Evolutionary conservation across 2,797 vertebrate species (phyloP), one percentile per base, ranked within the genome.

Genomic region (Crocodylus rhombifer): DNA sequence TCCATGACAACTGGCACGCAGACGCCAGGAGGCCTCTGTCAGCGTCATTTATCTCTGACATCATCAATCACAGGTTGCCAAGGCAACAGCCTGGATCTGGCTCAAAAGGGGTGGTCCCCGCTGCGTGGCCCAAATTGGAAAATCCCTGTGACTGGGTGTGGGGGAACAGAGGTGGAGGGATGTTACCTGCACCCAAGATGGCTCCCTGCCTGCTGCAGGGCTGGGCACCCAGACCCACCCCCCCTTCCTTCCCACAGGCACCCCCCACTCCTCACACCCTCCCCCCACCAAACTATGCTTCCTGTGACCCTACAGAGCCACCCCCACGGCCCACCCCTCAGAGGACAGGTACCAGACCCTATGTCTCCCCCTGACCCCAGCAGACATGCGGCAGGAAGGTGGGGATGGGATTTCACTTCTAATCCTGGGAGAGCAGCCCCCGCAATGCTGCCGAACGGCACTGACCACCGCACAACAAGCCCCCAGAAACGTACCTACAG

Each of bases 1-100:
- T 91, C 98, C 98, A 97, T 97, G 97, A 97, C 97, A 98, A 98
- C 98, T 95, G 97, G 97, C 98, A 97, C 79, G 25, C 96, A 96
- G 97, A 95, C 96, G 10, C 96, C 14, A 8, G 97, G 97, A 97
- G 97, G 98, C 97, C 96, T 95, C 94, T 96, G 28, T 94, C 97
- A 89, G 97, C 95, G 65, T 97, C 98, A 98, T 98, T 98, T 98
- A 97, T 98, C 98, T 98, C 98, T 98, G 97, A 98, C 98, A 98
- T 97, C 97, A 98, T 98, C 98, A 96, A 98, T 98, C 98, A 98
- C 78, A 0, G 83, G 97, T 98, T 94, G 97, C 97, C 97, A 1
- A 0, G 95, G 97, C 96, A 97, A 98, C 97, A 91, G 94, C 83
- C 80, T 65, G 95, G 97, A 95, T 93, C 96, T 92, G 96, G 97